phyloP scores from a whole-genome alignment of 2,797 vertebrate species.

The Girardinus metallicus region DNA sequence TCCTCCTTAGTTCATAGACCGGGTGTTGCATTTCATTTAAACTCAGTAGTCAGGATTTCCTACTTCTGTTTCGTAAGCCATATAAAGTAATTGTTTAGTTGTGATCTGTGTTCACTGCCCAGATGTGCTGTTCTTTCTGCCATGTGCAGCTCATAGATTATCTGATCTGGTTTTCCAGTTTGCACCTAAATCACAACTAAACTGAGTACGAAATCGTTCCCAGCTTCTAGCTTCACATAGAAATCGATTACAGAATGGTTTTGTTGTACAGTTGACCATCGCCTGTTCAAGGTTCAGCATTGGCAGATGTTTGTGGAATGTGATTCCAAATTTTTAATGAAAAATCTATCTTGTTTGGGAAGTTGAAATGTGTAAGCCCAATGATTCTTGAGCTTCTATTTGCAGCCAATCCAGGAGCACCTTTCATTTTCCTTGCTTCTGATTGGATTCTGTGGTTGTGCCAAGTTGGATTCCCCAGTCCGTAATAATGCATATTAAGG shows the following conservation, averaged over 20 bases:
- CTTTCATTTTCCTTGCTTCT: neutral
- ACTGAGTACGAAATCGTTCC: neutral
- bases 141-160: neutral
- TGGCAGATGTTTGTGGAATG: neutral
- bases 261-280: neutral
- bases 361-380: neutral
- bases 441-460: neutral
- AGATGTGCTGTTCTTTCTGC: neutral
- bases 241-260: neutral
- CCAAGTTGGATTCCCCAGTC: neutral
- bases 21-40: neutral
- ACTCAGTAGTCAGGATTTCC: neutral
- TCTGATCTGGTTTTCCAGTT: neutral
- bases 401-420: neutral
- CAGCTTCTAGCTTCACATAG: neutral
- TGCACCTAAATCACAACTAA: neutral
- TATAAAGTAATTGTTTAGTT: neutral
- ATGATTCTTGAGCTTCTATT: neutral
- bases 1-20: neutral
- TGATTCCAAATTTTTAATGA: neutral
- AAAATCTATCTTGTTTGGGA: neutral
- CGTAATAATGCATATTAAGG: neutral
- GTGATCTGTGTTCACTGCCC: neutral
- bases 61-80: neutral
- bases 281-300: neutral